Base-by-base conservation (phyloP, 2,797 vertebrate genomes). In the Propithecus perrieri region DNA sequence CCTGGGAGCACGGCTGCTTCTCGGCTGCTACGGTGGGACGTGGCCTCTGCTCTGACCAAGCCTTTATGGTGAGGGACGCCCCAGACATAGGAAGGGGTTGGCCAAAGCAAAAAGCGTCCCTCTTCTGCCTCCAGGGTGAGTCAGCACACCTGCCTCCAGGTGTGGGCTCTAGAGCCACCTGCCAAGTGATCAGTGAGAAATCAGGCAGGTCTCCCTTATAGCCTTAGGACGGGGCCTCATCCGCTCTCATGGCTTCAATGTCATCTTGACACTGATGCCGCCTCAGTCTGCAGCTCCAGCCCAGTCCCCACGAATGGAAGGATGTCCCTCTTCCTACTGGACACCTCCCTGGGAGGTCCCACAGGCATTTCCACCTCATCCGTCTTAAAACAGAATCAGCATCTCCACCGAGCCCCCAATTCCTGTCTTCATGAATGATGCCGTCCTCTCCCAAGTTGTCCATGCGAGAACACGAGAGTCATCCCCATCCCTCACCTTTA, bases 91-190 rank as follows among this genome's bases (percentile, higher is more conserved):
- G n/a, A 33, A 53, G 46, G 26, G n/a, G 10, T 0, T 30, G 43
- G 24, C 10, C 43, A 50, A 10, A 18, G 43, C 4, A 74, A 41
- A 46, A 35, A 17, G 2, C 41, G 87, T 67, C 4, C 0, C 0
- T 41, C 59, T 22, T 8, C 28, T 50, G 74, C 8, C 7, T 35
- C 87, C 59, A n/a, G 35, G 50, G 48, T 50, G 43, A 41, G n/a
- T 89, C 57, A 11, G n/a, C 59, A 50, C 46, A 38, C 28, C 26
- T 26, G 74, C 24, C 28, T 15, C n/a, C 26, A 4, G 0, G 18
- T 3, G 38, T 20, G 69, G 53, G 38, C 67, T 24, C 84, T 33
- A 26, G 59, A 35, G 20, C 8, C n/a, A 18, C 72, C 35, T 41
- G 46, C 35, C 3, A 15, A 18, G 63, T 18, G 11, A 24, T 48